Percentiles rank a stretch among this genome's conserved stretches.
phyloP scores from a whole-genome alignment of 2,113 vertebrate species.

The Uria lomvia region DNA sequence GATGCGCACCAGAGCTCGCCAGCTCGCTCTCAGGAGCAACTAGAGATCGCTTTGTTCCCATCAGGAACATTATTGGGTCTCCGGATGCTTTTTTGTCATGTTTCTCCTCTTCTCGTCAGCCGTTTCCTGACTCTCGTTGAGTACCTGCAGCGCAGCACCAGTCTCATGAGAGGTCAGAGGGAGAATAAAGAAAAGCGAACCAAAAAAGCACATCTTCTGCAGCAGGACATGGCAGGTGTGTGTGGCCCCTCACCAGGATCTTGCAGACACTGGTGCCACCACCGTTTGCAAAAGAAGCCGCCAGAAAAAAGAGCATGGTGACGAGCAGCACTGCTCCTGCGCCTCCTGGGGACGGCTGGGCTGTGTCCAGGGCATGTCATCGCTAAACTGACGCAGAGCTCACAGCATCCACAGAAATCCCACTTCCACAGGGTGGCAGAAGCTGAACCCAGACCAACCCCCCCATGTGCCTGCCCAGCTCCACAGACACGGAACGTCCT shows the following conservation, averaged over 20 bases:
- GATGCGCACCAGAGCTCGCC: background rate
- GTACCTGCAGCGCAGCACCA: background rate
- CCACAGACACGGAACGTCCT: fast-evolving
- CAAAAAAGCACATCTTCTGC: background rate
- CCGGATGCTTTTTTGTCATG: background rate
- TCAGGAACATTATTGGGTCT: background rate
- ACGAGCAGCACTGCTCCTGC: background rate
- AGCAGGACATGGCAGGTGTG: fast-evolving
- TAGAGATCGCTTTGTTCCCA: background rate
- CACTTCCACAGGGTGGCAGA: background rate
- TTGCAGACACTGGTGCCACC: background rate
- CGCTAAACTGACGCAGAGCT: background rate
- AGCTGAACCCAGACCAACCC: too few relatives aligned
- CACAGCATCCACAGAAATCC: background rate
- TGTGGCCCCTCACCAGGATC: background rate
- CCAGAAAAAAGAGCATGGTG: background rate
- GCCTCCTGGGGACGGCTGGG: background rate
- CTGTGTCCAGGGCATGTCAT: background rate
- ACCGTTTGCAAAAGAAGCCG: background rate
- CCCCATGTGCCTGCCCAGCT: fast-evolving
- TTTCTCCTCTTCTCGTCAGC: background rate
- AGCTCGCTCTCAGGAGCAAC: fast-evolving
- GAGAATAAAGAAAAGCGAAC: background rate
- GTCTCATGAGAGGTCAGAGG: background rate
- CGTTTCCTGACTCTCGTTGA: background rate